A percentile compares a stretch with the other conserved stretches of the same genome.
phyloP scores from a whole-genome alignment of 2,113 vertebrate species.

The Mobula hypostoma region DNA sequence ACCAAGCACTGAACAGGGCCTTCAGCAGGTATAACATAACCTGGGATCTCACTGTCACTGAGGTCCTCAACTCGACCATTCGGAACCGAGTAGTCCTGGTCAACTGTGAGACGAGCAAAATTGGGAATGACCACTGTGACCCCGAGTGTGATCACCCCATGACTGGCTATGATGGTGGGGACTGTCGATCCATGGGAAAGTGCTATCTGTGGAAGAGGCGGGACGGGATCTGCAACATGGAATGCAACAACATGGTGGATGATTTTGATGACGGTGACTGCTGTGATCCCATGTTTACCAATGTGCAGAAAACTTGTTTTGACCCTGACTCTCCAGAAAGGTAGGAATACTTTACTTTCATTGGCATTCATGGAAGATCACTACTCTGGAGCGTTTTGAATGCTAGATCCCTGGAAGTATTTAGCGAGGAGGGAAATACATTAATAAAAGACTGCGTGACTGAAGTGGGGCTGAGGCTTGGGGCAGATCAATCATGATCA shows the following conservation, averaged over 20 bases:
- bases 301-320: constrained; percentile 82
- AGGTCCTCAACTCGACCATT: constrained; percentile 72
- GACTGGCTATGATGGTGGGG: constrained; percentile 83
- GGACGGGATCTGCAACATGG: constrained; percentile 76
- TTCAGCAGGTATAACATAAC: constrained; percentile 85
- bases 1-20: constrained; percentile 65
- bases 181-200: constrained; percentile 71
- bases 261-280: constrained; percentile 95
- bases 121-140: constrained; percentile 88
- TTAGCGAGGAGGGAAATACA: no score
- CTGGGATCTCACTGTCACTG: constrained; percentile 68
- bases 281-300: constrained; percentile 68
- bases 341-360: constrained; percentile 54
- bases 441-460: no score
- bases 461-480: no score
- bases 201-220: constrained; percentile 85
- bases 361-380: background rate
- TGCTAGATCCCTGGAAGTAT: no score
- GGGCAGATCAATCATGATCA: no score
- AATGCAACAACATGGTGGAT: constrained; percentile 86
- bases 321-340: constrained; percentile 83
- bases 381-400: no score
- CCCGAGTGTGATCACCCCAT: constrained; percentile 83
- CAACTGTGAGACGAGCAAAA: constrained; percentile 83
- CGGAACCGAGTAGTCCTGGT: constrained; percentile 70